These are phyloP conservation scores for Dryomyza anilis DNA, from an alignment of 2,888 invertebrate species.

Conservation along the genomic window DNA sequence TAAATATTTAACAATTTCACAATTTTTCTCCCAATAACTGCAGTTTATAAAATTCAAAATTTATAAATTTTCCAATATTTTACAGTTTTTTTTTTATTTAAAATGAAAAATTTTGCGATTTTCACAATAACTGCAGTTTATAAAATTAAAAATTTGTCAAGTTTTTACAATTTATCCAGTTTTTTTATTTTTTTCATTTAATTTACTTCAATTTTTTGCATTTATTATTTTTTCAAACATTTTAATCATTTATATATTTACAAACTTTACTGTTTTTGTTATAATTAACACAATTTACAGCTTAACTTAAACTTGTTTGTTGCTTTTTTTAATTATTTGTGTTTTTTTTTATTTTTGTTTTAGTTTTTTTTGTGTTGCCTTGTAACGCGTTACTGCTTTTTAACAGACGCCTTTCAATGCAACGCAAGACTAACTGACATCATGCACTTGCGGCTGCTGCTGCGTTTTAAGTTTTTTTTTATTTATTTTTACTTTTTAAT, in stretches of 20 bases:
- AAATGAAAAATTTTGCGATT: too few relatives aligned
- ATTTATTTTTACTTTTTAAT: neutral
- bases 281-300: neutral
- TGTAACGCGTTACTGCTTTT: neutral
- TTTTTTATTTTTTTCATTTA: neutral
- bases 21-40: too few relatives aligned
- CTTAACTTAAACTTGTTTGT: neutral
- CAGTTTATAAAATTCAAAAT: too few relatives aligned
- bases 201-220: slow-evolving; percentile 12
- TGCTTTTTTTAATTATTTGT: neutral
- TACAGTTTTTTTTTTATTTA: too few relatives aligned
- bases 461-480: neutral
- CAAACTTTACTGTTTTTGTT: too few relatives aligned
- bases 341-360: slow-evolving; percentile 19
- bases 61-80: too few relatives aligned
- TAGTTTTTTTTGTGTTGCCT: neutral
- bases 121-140: too few relatives aligned
- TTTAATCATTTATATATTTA: too few relatives aligned
- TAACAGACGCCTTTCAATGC: neutral
- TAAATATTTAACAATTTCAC: too few relatives aligned
- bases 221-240: neutral
- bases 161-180: too few relatives aligned
- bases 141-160: too few relatives aligned
- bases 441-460: neutral
- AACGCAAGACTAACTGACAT: neutral